Percentiles rank a stretch among this genome's conserved stretches.
These are phyloP conservation scores for Anguilla anguilla DNA, from an alignment of 2,797 vertebrate genomes.

Conservation along the genomic window DNA sequence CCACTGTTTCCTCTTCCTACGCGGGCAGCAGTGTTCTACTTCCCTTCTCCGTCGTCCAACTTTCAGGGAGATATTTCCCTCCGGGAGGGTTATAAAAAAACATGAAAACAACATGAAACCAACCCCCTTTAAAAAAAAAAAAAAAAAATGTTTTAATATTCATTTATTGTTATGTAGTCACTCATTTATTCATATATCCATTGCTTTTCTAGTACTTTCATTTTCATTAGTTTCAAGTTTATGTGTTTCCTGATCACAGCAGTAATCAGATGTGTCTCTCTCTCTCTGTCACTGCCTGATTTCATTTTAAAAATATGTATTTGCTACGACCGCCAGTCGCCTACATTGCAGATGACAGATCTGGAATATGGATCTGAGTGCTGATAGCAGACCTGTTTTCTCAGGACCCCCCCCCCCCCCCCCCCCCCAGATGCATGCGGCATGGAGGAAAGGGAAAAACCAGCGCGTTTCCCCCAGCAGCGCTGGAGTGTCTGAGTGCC, in stretches of 20 bases:
- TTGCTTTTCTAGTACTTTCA: no score
- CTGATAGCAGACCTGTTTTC: not conserved
- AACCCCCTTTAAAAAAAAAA: no score
- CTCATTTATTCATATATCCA: no score
- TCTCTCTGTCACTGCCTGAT: slow-evolving; percentile 31
- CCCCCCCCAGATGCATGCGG: not conserved
- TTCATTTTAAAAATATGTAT: slow-evolving; percentile 67
- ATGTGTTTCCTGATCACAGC: no score
- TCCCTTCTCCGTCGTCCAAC: not conserved
- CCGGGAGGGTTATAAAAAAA: not conserved
- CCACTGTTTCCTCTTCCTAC: slow-evolving; percentile 50
- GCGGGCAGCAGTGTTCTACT: slow-evolving; percentile 25
- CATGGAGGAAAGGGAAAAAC: not conserved
- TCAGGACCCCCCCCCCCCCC: not conserved
- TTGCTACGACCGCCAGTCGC: slow-evolving; percentile 60
- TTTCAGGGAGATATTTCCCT: not conserved
- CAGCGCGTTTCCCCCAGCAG: slow-evolving; percentile 37
- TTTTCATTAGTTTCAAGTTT: no score
- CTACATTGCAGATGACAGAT: slow-evolving; percentile 72
- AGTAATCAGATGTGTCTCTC: no score
- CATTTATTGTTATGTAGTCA: no score
- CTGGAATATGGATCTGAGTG: slow-evolving; percentile 10
- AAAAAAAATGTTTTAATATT: no score
- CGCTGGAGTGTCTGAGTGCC: slow-evolving; percentile 27
- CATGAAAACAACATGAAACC: no score